Evolutionary conservation across 2,797 vertebrate genomes (phyloP), one percentile per base, ranked within the genome.

Genomic region (Rhinella marina): DNA sequence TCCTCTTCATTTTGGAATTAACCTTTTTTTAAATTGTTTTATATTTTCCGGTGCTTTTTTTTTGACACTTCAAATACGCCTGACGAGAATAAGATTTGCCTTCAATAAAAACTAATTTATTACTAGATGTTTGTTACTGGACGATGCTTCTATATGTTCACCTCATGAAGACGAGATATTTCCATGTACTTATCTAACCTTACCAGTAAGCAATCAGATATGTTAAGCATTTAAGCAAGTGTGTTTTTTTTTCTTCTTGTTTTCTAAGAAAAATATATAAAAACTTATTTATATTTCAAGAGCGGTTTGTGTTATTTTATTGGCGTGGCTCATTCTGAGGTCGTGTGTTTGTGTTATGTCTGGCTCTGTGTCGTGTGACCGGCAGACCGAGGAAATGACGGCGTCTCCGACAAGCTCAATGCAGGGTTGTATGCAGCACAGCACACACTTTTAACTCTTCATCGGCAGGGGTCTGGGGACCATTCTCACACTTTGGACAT

Each of bases 21-120:
- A 59, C 32, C 16, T 29, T 72, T 66, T 66, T 41, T 41, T 41
- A 66, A 64, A 50, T 32, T 79, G 41, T 87, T 85, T 73, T n/a
- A 52, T 77, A 41, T 79, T 82, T 77, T 76, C 5, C n/a, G 48
- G 73, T 76, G 41, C 48, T 54, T 77, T 50, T 50, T 73, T 48
- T 73, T 70, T 16, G 3, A 56, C 52, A 66, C 41, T 86, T 50
- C 48, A 82, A 85, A 81, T 85, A 48, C 1, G 25, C 91, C 90
- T 86, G 90, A 93, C 86, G 81, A 91, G 90, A 90, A 90, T 92
- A 91, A 94, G 92, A 92, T 94, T 77, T 95, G 95, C 95, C 95
- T 96, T 95, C 94, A 90, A 91, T 91, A 94, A 92, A 32, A 94
- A 95, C 94, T 96, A 95, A 95, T 95, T 95, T 96, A 95, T 96